These are phyloP conservation scores for Paramormyrops kingsleyae DNA, from an alignment of 2,113 vertebrate genomes.

Conservation along the genomic window DNA sequence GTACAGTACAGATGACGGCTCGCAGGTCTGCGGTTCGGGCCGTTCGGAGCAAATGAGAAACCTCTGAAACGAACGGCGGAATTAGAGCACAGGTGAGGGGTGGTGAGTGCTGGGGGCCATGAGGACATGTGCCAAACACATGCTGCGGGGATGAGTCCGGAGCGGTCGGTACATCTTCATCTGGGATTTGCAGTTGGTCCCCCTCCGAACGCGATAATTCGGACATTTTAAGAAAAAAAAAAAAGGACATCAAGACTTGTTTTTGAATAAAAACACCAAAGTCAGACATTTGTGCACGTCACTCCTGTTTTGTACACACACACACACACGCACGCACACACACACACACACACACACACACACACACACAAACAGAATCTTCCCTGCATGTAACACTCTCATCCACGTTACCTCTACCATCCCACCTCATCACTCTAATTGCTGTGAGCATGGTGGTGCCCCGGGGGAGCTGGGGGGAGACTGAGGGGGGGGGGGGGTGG, in stretches of 20 bases:
- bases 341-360: neutral
- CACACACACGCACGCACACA: too few relatives aligned
- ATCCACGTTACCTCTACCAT: neutral
- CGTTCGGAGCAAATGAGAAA: neutral
- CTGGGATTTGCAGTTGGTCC: neutral
- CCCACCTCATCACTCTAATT: slow-evolving; percentile 36
- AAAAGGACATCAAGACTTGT: neutral
- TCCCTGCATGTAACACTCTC: neutral
- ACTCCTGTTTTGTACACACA: neutral
- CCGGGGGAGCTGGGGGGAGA: slow-evolving; percentile 23
- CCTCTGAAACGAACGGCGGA: neutral
- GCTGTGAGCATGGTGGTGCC: slow-evolving; percentile 29
- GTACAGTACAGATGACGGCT: neutral
- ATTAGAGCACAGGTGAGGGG: neutral
- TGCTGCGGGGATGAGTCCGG: neutral
- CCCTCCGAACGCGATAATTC: neutral
- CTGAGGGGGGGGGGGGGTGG: neutral
- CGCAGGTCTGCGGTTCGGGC: too few relatives aligned
- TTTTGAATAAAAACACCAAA: neutral
- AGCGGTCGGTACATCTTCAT: neutral
- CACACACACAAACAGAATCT: neutral
- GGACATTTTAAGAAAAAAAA: neutral
- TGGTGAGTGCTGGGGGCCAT: neutral
- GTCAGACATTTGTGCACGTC: neutral
- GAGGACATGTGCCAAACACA: neutral